Conservation (phyloP, 2,797 vertebrate species). For the Enteromius afrohamiltoni region DNA sequence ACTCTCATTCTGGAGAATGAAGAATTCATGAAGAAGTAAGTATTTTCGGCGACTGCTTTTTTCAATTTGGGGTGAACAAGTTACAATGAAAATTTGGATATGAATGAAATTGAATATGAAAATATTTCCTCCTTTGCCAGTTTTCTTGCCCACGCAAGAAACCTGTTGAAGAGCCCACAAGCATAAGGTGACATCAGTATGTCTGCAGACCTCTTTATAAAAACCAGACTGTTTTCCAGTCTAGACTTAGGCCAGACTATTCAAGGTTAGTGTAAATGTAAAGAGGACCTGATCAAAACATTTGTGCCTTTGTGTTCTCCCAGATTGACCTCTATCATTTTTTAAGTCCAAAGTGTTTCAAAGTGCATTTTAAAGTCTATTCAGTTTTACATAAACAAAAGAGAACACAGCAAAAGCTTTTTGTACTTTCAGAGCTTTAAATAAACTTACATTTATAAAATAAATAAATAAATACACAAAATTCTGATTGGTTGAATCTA, state of each 20-base stretch:
- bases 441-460: not conserved
- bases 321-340: not conserved
- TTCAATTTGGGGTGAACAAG: not conserved
- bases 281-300: not conserved
- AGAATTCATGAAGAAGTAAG: no score
- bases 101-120: not conserved
- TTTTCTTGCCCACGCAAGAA: not conserved
- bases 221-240: slow-evolving; percentile 6
- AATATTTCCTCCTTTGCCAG: not conserved
- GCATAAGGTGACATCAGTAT: not conserved
- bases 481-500: not conserved
- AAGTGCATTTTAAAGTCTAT: not conserved
- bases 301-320: not conserved
- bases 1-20: not conserved
- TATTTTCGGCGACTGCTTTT: not conserved
- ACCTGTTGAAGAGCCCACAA: not conserved
- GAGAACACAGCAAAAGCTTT: not conserved
- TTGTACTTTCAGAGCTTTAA: not conserved
- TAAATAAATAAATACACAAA: not conserved
- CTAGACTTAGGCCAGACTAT: slow-evolving; percentile 32
- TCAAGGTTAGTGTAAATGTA: slow-evolving; percentile 35
- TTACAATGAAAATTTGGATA: not conserved
- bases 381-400: not conserved
- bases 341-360: not conserved
- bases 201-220: slow-evolving; percentile 8